Base-by-base conservation (phyloP, 2,797 vertebrate genomes). In the Chaetodon trifasciatus region DNA sequence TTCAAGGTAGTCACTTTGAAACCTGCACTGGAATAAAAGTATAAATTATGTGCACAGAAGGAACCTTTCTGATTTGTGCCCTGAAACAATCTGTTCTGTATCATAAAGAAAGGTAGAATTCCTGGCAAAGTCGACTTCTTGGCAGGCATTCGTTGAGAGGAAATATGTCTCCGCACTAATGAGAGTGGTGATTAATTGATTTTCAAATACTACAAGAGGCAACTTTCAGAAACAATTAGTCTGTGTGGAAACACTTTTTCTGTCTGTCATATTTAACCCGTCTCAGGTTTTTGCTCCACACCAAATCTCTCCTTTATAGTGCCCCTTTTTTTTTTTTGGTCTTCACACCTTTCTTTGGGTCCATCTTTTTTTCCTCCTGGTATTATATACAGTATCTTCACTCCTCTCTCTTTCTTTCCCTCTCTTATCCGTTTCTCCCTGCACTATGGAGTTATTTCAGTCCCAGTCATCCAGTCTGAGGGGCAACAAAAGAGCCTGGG, bases 361-460 rank as follows among this genome's bases (percentile, higher is more conserved):
- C 5, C 23, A 19, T 50, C 12, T 69, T 62, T 60, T 56, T 53
- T 62, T 56, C 11, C 13, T 37, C 57, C 39, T 74, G 37, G 21
- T 63, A 64, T 79, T 76, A 65, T 78, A 55, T 28, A 81, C 19
- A 73, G 42, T 66, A 13, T 63, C 13, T 56, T 64, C 16, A 12
- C 52, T 65, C 28, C 8, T 68, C 35, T 63, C 13, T 62, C 44
- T 77, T 50, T 61, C 19, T 74, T 11, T 19, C 63, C 21, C 42
- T 9, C 42, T 80, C 44, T 79, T 61, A 81, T 79, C 77, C 46
- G 13, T 76, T 78, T 67, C 73, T 88, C 21, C 56, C 57, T 55
- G 74, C 53, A 39, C 76, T 72, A 46, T 81, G 46, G 74, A 77
- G 73, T 88, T 82, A 83, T 90, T 86, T 88, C 60, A 65, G 70